A percentile compares a stretch with the other conserved stretches of the same genome.
phyloP scores from a whole-genome alignment of 2,888 invertebrate genomes.

The Hybos culiciformis region DNA sequence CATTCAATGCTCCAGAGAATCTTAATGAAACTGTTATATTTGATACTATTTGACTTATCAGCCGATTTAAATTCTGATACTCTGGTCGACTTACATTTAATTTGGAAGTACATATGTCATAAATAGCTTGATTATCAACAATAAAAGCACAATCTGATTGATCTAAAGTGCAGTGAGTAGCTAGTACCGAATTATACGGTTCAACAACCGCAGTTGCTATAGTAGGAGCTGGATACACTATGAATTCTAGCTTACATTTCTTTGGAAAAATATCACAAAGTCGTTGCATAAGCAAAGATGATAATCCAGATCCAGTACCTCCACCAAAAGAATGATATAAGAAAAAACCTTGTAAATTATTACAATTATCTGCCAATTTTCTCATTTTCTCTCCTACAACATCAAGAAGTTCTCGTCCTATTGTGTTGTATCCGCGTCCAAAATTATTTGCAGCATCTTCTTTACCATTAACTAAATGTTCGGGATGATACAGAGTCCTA shows the following conservation, averaged over 20 bases:
- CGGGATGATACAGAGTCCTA: conserved; percentile 65
- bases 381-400: conserved; percentile 56
- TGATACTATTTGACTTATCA: conserved; percentile 54
- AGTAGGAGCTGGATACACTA: conserved; percentile 33
- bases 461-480: conserved; percentile 72
- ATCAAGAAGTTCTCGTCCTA: conserved; percentile 59
- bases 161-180: conserved; percentile 71
- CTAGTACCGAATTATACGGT: conserved; percentile 79
- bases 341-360: conserved; percentile 64
- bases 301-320: conserved; percentile 75
- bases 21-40: conserved; percentile 72
- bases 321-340: conserved; percentile 75
- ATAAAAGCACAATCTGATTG: conserved; percentile 81
- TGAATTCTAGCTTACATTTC: conserved; percentile 65
- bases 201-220: conserved; percentile 83
- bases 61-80: conserved; percentile 49
- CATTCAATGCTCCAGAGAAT: conserved; percentile 73
- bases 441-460: conserved; percentile 80
- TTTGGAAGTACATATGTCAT: conserved; percentile 61
- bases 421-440: conserved; percentile 69
- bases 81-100: conserved; percentile 47
- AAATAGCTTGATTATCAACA: conserved; percentile 84
- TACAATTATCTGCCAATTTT: conserved; percentile 61
- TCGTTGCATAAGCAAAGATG: conserved; percentile 69
- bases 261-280: conserved; percentile 69